Evolutionary conservation across 1,140 invertebrate genomes (phyloP), one percentile per base, ranked within the genome.

Genomic region (Daktulosphaira vitifoliae): DNA sequence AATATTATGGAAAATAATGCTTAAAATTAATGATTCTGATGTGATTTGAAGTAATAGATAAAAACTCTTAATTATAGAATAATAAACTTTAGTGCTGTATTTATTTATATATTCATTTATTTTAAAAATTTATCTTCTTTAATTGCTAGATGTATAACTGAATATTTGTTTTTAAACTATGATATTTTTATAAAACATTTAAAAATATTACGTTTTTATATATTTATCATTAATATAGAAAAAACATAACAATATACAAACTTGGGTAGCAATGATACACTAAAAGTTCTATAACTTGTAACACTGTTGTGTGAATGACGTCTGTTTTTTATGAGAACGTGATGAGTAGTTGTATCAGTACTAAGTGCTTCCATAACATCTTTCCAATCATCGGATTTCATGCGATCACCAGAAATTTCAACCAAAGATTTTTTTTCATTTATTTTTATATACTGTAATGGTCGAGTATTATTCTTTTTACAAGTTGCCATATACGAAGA

Each of bases 341-440:
- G 76, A 70, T 82, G 81, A 25, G 86, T 75, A 65, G 79, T 81
- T 18, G 80, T 76, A 71, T 86, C 85, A 29, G 80, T 77, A 3
- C 81, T 79, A 2, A 87, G 68, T 0, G 84, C 82, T 65, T 82
- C 82, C 25, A 86, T 69, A 9, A 86, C 81, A 0, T 83, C 83
- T n/a, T 74, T 76, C 84, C 84, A 86, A 53, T 86, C 83, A 38
- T 79, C 79, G 66, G 82, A 79, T 70, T 84, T 86, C 16, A 87
- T 78, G 22, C 83, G 78, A 71, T 87, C 85, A 2, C 65, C 66
- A 0, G 11, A 20, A 9, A 62, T n/a, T 20, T 46, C 56, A 4
- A 62, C 16, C 11, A 25, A 46, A 15, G 26, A 26, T 2, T 9
- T 9, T 2, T 48, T 62, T 8, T 1, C 6, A 16, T 20, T 48